Percentiles rank a stretch among this genome's conserved stretches.
Evolutionary conservation across 2,113 vertebrate species (phyloP).

Genomic region (Chinchilla lanigera): DNA sequence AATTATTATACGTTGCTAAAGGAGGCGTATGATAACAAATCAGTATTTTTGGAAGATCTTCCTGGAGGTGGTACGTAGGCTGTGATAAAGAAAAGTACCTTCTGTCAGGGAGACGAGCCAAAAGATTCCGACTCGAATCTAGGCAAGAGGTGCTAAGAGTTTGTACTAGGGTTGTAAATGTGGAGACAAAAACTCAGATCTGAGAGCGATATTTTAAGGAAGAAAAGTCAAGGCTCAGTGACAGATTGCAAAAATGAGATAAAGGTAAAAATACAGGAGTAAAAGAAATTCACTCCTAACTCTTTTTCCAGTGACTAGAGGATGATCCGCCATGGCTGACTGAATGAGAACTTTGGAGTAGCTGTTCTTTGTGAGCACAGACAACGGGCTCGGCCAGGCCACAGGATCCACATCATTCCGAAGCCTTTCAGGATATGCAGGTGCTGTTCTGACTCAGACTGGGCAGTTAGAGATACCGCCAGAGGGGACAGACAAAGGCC

Average conservation of each 20-base stretch:
- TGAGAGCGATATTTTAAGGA: constrained; percentile 71
- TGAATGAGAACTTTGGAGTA: not conserved
- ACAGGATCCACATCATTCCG: not conserved
- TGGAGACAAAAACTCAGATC: constrained; percentile 67
- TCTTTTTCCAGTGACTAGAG: not conserved
- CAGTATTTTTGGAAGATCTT: constrained; percentile 72
- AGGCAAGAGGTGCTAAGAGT: constrained; percentile 77
- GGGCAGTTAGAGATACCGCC: not conserved
- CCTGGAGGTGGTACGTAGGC: constrained; percentile 69
- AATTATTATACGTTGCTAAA: constrained; percentile 61
- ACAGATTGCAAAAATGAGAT: constrained; percentile 15
- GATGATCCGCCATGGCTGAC: not conserved
- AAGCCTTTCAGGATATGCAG: not conserved
- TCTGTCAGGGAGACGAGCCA: constrained; percentile 78
- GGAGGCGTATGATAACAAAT: constrained; percentile 62
- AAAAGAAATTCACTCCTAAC: constrained; percentile 18
- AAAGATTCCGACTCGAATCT: constrained; percentile 76
- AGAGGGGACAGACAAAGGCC: not conserved
- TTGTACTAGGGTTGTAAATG: constrained; percentile 71
- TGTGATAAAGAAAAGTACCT: constrained; percentile 77
- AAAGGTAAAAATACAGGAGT: constrained; percentile 54
- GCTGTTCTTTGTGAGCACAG: not conserved
- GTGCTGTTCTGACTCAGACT: not conserved
- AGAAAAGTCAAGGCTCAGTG: constrained; percentile 47
- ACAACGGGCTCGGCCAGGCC: too few species aligned